Base-by-base conservation (phyloP, 2,113 vertebrate species). In the Raphicerus campestris region DNA sequence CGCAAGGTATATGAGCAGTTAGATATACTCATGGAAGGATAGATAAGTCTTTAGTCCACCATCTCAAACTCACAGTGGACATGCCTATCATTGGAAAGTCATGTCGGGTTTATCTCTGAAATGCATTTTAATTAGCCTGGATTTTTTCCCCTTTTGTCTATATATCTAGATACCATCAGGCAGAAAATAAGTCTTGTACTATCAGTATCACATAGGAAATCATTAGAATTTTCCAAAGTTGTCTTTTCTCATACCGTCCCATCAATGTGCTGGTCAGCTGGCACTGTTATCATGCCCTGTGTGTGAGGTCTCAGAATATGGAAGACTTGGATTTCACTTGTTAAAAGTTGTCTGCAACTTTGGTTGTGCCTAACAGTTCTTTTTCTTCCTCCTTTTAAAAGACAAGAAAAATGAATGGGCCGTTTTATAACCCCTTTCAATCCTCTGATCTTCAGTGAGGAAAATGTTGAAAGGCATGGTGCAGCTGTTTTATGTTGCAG, bases 151-250 rank as follows among this genome's bases (percentile, higher is more conserved):
- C 70, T 75, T 53, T 82, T 60, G 20, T 93, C 77, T 92, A 42
- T 97, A 86, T 98, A 95, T 98, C 92, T 98, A 87, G 97, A 98
- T 96, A 97, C 94, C 86, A 94, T 58, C 95, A 96, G 98, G 97
- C 92, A 95, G 97, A 98, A 99, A 98, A 98, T 98, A 78, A 97
- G 77, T 86, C 94, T 93, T 97, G 45, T 92, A 88, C 92, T 97
- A n/a, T 96, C 47, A 60, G 66, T 92, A 89, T 97, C 97, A 98
- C 97, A 89, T 42, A 89, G 96, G 96, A 70, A 93, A 97, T 98
- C 93, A 96, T 98, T 97, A 98, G 97, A 96, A 97, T 98, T 98
- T 96, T 95, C 96, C 75, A 84, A 87, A 97, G 97, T 92, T 98
- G 82, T 97, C 96, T 98, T 94, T 98, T 98, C 83, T 24, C 75